Percentiles rank a stretch among this genome's conserved stretches.
These are phyloP conservation scores for Planococcus citri DNA, from an alignment of 1,140 invertebrate genomes.

Conservation along the genomic window DNA sequence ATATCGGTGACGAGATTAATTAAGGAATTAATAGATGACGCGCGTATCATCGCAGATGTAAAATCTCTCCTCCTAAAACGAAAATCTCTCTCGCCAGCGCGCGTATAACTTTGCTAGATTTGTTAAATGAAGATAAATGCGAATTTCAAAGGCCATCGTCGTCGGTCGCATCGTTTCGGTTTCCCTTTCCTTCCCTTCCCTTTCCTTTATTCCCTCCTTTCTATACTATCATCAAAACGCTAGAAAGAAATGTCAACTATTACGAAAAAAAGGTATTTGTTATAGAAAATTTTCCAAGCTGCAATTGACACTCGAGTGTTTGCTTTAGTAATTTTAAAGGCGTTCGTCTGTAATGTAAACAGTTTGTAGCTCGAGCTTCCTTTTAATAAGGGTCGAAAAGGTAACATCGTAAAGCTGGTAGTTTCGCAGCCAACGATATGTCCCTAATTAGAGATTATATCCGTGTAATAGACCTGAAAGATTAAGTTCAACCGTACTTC, in stretches of 20 bases:
- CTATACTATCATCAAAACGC: neutral
- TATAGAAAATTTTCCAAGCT: conserved; percentile 14
- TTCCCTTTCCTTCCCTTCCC: too few relatives aligned
- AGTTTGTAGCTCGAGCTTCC: neutral
- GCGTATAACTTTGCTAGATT: neutral
- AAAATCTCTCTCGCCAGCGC: too few relatives aligned
- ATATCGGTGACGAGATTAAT: neutral
- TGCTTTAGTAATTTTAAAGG: conserved; percentile 7
- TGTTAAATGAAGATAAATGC: conserved; percentile 17
- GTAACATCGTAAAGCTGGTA: neutral
- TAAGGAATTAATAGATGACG: neutral
- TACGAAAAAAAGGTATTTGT: conserved; percentile 17
- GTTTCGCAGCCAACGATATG: neutral
- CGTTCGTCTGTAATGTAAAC: conserved; percentile 6
- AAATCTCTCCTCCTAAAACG: neutral
- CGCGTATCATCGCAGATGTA: neutral
- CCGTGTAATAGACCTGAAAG: conserved; percentile 6
- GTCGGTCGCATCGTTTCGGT: too few relatives aligned
- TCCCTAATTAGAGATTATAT: conserved; percentile 3
- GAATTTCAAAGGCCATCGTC: neutral
- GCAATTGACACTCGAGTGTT: conserved; percentile 19
- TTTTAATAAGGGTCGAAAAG: conserved; percentile 3
- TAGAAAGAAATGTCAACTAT: neutral
- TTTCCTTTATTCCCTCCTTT: too few relatives aligned
- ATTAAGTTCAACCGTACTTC: neutral